These are phyloP conservation scores for Cordylochernes scorpioides DNA, from an alignment of 2,888 invertebrate species.

Conservation along the genomic window DNA sequence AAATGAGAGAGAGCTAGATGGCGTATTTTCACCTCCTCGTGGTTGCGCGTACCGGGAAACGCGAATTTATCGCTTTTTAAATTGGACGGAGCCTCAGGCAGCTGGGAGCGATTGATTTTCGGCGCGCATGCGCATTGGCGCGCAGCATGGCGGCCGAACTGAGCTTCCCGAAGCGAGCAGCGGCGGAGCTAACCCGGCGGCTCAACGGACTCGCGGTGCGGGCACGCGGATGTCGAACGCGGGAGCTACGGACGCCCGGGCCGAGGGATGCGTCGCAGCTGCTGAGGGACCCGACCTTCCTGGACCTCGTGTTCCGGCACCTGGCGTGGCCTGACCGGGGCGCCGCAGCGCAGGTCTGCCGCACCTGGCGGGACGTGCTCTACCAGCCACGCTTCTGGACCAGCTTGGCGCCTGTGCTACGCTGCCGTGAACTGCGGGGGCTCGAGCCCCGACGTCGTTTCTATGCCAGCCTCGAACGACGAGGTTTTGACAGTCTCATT, in stretches of 20 bases:
- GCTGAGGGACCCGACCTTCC: constrained; percentile 9
- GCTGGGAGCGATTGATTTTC: too few species aligned
- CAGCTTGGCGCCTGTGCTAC: constrained; percentile 53
- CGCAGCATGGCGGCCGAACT: constrained; percentile 11
- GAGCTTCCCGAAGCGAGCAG: constrained; percentile 16
- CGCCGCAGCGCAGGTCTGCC: constrained; percentile 34
- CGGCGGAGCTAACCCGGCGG: constrained; percentile 15
- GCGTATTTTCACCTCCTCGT: too few species aligned
- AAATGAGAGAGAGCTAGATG: too few species aligned
- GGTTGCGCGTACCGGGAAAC: too few species aligned
- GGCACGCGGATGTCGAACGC: constrained; percentile 1
- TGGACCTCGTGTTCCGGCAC: constrained; percentile 7
- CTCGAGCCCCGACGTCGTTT: constrained; percentile 14
- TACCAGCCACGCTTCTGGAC: constrained; percentile 71
- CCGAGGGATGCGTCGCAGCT: constrained; percentile 7
- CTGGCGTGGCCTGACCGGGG: constrained; percentile 18
- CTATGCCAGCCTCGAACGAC: constrained; percentile 33
- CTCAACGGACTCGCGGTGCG: constrained; percentile 15
- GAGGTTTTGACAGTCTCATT: constrained; percentile 60
- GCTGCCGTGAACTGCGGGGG: constrained; percentile 50
- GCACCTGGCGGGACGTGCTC: constrained; percentile 58
- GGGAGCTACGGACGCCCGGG: constrained; percentile 6
- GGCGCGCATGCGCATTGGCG: constrained; percentile 5
- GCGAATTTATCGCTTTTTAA: too few species aligned
- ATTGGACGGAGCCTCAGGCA: too few species aligned